Conservation (phyloP, 2,797 vertebrate genomes). For the Anguilla obscura region DNA sequence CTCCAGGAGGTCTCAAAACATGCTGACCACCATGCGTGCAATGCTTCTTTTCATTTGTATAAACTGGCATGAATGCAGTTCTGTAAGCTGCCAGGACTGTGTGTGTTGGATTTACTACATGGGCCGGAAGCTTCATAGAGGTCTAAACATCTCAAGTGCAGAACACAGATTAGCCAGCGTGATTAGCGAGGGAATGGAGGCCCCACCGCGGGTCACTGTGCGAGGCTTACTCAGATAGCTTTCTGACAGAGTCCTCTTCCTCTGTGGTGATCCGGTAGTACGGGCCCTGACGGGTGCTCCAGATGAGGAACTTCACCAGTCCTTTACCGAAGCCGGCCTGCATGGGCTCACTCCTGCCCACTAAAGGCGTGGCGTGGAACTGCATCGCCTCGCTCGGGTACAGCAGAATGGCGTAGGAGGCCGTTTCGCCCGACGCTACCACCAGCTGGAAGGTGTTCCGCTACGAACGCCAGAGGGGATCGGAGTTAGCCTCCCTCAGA, state of each 20-base stretch:
- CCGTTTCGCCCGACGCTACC: conserved; percentile 76
- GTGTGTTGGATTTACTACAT: background rate
- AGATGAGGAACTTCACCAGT: conserved; percentile 63
- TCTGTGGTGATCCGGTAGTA: conserved; percentile 77
- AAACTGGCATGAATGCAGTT: background rate
- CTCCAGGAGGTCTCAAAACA: too few relatives aligned
- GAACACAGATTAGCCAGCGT: background rate
- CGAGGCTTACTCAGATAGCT: conserved; percentile 78
- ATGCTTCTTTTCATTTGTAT: background rate
- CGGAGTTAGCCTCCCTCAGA: background rate
- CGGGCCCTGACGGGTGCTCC: conserved; percentile 65
- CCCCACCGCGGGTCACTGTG: background rate
- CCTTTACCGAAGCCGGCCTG: conserved; percentile 85
- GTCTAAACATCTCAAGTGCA: background rate
- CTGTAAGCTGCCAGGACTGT: background rate
- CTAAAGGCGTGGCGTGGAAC: conserved; percentile 73
- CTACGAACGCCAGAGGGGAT: conserved; percentile 60
- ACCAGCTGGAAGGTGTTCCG: conserved; percentile 93
- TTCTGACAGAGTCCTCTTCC: conserved; percentile 73
- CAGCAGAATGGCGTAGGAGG: conserved; percentile 86
- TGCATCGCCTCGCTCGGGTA: conserved; percentile 83
- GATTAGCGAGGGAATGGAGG: background rate
- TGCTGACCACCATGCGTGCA: background rate
- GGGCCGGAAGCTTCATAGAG: background rate
- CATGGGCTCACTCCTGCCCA: conserved; percentile 55